Conservation (phyloP, 2,888 invertebrate genomes). For the Cosmia pyralina region DNA sequence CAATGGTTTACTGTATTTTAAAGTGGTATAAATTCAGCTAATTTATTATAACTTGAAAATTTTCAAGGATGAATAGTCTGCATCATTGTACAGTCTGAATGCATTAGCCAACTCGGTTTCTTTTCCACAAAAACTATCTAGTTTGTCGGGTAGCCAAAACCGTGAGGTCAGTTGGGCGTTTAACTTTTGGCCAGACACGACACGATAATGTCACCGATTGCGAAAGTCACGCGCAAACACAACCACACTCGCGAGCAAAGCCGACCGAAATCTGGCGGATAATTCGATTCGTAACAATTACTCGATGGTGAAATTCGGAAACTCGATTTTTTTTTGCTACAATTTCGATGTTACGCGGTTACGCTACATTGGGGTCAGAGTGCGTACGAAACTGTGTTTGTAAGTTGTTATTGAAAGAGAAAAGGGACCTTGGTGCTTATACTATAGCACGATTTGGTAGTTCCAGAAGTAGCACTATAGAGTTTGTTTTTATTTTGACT, state of each 20-base stretch:
- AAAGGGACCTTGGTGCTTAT: constrained; percentile 42
- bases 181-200: constrained; percentile 86
- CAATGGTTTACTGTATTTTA: constrained; percentile 32
- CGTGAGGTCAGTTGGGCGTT: constrained; percentile 82
- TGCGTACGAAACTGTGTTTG: constrained; percentile 67
- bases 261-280: constrained; percentile 77
- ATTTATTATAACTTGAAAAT: constrained; percentile 34
- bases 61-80: constrained; percentile 50
- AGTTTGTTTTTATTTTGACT: neutral
- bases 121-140: constrained; percentile 59
- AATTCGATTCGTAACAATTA: constrained; percentile 77
- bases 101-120: constrained; percentile 57
- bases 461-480: neutral
- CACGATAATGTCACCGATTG: constrained; percentile 84
- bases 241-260: constrained; percentile 81
- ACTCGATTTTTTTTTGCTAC: constrained; percentile 72
- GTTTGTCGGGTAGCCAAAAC: constrained; percentile 67
- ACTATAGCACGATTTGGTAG: constrained; percentile 20
- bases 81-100: constrained; percentile 26
- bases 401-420: constrained; percentile 38
- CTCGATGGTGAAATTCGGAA: constrained; percentile 74
- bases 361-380: constrained; percentile 73
- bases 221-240: constrained; percentile 85
- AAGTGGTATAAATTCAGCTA: constrained; percentile 20
- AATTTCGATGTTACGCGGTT: constrained; percentile 69